phyloP scores from a whole-genome alignment of 1,140 invertebrate genomes.

The Panulirus ornatus region DNA sequence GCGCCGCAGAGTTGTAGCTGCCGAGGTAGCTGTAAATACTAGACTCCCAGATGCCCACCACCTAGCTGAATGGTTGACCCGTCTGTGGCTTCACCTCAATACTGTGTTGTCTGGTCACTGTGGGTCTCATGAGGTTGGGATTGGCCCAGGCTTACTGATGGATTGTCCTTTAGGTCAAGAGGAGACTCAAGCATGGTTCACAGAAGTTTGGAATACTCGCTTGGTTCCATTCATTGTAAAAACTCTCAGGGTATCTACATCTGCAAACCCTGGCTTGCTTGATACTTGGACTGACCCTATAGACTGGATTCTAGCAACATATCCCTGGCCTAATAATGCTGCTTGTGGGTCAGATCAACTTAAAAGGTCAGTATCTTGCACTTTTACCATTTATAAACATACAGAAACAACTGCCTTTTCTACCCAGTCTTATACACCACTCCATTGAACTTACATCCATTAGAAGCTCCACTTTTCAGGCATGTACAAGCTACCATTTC shows the following conservation, averaged over 20 bases:
- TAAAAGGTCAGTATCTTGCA: slow-evolving; percentile 31
- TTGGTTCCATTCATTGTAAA: slow-evolving; percentile 35
- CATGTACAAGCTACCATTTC: no score
- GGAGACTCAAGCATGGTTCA: slow-evolving; percentile 62
- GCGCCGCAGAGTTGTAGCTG: slow-evolving; percentile 52
- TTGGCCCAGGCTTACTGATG: slow-evolving; percentile 57
- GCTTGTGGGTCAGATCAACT: slow-evolving; percentile 59
- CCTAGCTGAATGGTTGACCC: slow-evolving; percentile 57
- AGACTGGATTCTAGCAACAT: slow-evolving; percentile 63
- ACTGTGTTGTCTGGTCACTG: slow-evolving; percentile 62
- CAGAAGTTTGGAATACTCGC: slow-evolving; percentile 56
- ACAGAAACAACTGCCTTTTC: no score
- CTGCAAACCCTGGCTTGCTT: slow-evolving; percentile 26
- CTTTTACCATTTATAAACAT: background rate
- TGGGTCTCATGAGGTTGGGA: slow-evolving; percentile 30
- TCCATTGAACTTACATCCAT: no score
- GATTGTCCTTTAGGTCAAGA: slow-evolving; percentile 63
- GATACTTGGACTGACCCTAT: slow-evolving; percentile 65
- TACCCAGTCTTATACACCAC: no score
- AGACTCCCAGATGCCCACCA: slow-evolving; percentile 65
- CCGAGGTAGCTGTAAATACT: slow-evolving; percentile 55
- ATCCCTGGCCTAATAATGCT: slow-evolving; percentile 65
- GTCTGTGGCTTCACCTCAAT: slow-evolving; percentile 67
- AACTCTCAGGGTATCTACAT: slow-evolving; percentile 11
- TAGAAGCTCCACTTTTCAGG: no score